phyloP scores from a whole-genome alignment of 2,888 invertebrate genomes.

The Oligia fasciuncula region DNA sequence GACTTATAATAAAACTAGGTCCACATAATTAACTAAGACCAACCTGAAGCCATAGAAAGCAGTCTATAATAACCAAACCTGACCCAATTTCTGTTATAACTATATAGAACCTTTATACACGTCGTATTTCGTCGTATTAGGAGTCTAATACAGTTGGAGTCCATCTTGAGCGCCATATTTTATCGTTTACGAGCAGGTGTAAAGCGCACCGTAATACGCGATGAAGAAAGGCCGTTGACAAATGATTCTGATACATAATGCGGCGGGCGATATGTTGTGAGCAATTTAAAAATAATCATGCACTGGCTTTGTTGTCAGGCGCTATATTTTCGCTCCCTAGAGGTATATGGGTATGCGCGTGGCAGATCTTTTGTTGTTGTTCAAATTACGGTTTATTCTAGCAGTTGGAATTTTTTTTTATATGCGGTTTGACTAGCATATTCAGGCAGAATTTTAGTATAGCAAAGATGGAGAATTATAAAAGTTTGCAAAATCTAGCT shows the following conservation, averaged over 20 bases:
- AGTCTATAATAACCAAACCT: background rate
- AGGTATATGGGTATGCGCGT: constrained; percentile 5
- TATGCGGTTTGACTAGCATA: background rate
- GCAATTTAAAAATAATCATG: constrained; percentile 63
- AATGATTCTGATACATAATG: constrained; percentile 60
- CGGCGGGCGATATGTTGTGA: constrained; percentile 56
- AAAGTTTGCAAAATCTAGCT: background rate
- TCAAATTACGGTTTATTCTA: constrained; percentile 29
- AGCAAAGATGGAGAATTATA: background rate
- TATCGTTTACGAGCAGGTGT: constrained; percentile 64
- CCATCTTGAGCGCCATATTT: constrained; percentile 52
- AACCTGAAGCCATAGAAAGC: background rate
- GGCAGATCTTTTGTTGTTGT: constrained; percentile 50
- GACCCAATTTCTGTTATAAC: constrained; percentile 24
- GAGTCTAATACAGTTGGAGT: constrained; percentile 39
- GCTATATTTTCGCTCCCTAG: constrained; percentile 43
- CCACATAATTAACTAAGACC: background rate
- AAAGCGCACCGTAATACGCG: constrained; percentile 50
- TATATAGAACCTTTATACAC: constrained; percentile 13
- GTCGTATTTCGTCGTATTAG: constrained; percentile 29
- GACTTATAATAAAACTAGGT: background rate
- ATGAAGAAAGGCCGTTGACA: constrained; percentile 59
- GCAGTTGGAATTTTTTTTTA: constrained; percentile 17
- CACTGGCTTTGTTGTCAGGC: constrained; percentile 47
- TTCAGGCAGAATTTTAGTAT: background rate